Conservation (phyloP, 2,113 vertebrate genomes). For the Dipodomys stephensi region DNA sequence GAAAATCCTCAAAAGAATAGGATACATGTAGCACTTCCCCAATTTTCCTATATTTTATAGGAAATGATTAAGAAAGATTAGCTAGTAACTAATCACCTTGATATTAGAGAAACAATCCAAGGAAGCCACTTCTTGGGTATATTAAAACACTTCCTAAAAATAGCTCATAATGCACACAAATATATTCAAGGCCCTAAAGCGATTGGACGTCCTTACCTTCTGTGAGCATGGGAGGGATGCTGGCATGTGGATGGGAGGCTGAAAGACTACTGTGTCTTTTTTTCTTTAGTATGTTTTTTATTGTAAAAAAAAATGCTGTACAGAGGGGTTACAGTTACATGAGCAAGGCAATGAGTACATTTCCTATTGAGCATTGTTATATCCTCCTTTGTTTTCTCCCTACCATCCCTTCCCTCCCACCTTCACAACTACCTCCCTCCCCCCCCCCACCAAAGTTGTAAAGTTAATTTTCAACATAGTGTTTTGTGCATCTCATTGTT, state of each 20-base stretch:
- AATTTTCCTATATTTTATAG: background rate
- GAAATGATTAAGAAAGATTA: constrained; percentile 10
- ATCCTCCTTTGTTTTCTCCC: no score
- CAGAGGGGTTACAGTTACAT: no score
- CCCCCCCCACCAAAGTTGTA: no score
- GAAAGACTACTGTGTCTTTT: background rate
- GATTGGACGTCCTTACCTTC: background rate
- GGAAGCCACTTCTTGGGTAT: background rate
- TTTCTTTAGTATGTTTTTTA: no score
- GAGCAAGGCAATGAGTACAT: no score
- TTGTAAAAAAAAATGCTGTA: no score
- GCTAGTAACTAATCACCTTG: background rate
- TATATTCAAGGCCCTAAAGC: background rate
- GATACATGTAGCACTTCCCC: background rate
- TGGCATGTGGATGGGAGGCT: background rate
- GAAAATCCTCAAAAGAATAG: background rate
- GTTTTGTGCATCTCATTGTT: no score
- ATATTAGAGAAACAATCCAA: background rate
- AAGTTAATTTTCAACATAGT: no score
- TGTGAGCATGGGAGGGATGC: background rate
- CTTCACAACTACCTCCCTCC: no score
- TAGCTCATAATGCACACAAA: background rate
- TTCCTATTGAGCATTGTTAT: no score
- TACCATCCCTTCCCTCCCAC: no score
- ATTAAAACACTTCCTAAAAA: constrained; percentile 22